Base-by-base conservation (phyloP, 2,113 vertebrate genomes). In the Rhinolophus ferrumequinum region DNA sequence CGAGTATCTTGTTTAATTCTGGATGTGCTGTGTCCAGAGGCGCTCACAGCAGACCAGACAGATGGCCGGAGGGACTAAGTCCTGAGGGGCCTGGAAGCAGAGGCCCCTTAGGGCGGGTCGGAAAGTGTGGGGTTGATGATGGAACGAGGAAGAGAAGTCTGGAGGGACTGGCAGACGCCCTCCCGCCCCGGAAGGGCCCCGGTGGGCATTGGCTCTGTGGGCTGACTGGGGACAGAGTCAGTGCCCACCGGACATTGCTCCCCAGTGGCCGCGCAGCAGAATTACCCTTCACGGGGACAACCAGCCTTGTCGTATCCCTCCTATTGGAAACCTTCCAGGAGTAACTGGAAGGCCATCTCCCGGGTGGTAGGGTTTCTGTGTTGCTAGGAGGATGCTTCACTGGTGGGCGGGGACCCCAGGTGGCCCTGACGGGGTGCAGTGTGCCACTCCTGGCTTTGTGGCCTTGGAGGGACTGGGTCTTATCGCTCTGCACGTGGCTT, bases 361-460 rank as follows among this genome's bases (percentile, higher is more conserved):
- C 1, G 13, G 30, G 4, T 9, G 47, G 38, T 30, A 47, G 70
- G 47, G 16, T 44, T 41, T 73, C 91, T 72, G 0, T 62, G 9
- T 85, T 8, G 60, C 50, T 30, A 52, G 92, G 58, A 76, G 60
- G 76, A 10, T 15, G 77, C 54, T 50, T 81, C 58, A 19, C 16
- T 12, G 0, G 41, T n/a, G 15, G 16, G 18, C 30, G 30, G 52
- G 88, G 56, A 3, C 19, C 7, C 9, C 9, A 35, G 15, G 13
- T 15, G 4, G 16, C 19, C 22, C 19, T 56, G 66, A 22, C 50
- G 3, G 26, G 13, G 58, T 22, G 19, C 47, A 56, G 26, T 28
- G 1, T 8, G 58, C 0, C 0, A 33, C 15, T 50, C 52, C 22
- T 1, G 14, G 67, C n/a, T 33, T 47, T n/a, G 28, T 54, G 64